Base-by-base conservation (phyloP, 1,140 invertebrate species). In the Aphaenogaster floridana region DNA sequence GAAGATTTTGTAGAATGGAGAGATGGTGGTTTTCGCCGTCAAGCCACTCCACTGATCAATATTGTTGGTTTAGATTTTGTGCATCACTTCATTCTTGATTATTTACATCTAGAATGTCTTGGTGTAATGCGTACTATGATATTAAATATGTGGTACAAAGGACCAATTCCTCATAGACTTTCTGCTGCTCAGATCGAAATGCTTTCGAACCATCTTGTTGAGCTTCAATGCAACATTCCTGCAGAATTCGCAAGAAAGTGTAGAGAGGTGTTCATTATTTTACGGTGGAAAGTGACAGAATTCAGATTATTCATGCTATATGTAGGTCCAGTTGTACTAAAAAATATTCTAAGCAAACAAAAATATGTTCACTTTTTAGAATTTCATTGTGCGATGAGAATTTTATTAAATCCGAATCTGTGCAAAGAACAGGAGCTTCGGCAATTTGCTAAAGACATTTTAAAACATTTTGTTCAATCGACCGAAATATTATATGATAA, bases 351-450 rank as follows among this genome's bases (percentile, higher is more conserved):
- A 15, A 71, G 6, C 11, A 2, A 71, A 50, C 2, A 71, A 15
- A 71, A 71, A 17, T 71, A 50, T 50, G 7, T 50, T 50, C 45
- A 71, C 13, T 71, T 71, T 34, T 34, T 71, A 34, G 68, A 71
- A 50, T 71, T 71, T 71, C 21, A 71, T 71, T 71, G n/a, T 17
- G 68, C 68, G 1, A 71, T 71, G n/a, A 28, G 45, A 71, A 71
- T 71, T 71, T 50, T 71, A 50, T 71, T 71, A 71, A 50, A 71
- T 17, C 2, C 13, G 13, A 15, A 34, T 34, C 21, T 71, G 0
- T 71, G 45, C 2, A 50, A 71, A 34, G 1, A 50, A 3, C 11
- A 5, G 7, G 39, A 45, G 1, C 5, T 71, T 34, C 45, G 68
- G 0, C 21, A 71, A 50, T 71, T 50, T 34, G 68, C 68, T 7